A percentile compares a stretch with the other conserved stretches of the same genome.
Conservation (phyloP, 2,113 vertebrate genomes). For the Oncorhynchus keta region DNA sequence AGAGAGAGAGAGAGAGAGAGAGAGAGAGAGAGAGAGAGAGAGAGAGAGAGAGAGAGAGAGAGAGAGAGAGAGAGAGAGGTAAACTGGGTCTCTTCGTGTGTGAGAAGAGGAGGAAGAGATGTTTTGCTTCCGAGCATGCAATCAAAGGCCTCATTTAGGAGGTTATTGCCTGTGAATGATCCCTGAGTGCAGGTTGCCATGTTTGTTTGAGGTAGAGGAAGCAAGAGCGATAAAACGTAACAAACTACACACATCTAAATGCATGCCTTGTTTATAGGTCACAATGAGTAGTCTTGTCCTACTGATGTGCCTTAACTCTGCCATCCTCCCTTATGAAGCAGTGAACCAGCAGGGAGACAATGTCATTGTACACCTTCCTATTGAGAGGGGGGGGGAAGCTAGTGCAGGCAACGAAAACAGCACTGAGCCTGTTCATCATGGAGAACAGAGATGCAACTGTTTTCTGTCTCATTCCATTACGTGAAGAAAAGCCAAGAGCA, state of each 20-base stretch:
- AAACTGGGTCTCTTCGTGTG: constrained; percentile 25
- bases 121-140: constrained; percentile 32
- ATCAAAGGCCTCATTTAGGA: constrained; percentile 49
- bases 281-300: too few relatives aligned
- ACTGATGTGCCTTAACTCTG: constrained; percentile 31
- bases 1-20: background rate
- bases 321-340: constrained; percentile 32
- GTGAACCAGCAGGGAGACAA: constrained; percentile 39
- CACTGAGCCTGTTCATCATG: constrained; percentile 16
- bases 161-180: constrained; percentile 31
- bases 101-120: constrained; percentile 18
- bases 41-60: background rate
- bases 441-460: constrained; percentile 41
- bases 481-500: background rate
- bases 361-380: constrained; percentile 38
- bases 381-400: constrained; percentile 8
- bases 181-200: background rate
- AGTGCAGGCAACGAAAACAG: constrained; percentile 25
- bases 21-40: constrained; percentile 1
- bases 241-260: background rate
- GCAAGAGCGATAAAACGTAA: background rate
- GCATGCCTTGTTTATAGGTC: too few relatives aligned
- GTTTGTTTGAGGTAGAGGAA: background rate
- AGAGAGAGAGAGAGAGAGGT: background rate
- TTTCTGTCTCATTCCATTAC: constrained; percentile 20